Evolutionary conservation across 2,888 invertebrate species (phyloP).

Genomic region (Serrognathus titanus): DNA sequence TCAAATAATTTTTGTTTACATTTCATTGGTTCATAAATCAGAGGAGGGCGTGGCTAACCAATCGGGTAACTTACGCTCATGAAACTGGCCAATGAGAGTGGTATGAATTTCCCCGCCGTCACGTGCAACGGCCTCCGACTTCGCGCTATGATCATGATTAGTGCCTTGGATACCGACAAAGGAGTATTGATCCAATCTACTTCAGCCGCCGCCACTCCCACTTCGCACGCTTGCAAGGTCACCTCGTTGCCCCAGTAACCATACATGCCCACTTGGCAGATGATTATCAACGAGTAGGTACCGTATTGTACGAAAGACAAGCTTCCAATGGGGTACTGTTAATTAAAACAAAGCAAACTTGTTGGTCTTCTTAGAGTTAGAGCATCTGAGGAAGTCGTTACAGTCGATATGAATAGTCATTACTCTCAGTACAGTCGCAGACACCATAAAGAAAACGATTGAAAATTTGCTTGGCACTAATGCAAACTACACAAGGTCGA

Average conservation of each 20-base stretch:
- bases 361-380: too few relatives aligned
- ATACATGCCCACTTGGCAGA: slow-evolving; percentile 26
- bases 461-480: too few relatives aligned
- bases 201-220: slow-evolving; percentile 23
- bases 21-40: neutral
- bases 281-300: slow-evolving; percentile 25
- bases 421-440: too few relatives aligned
- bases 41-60: neutral
- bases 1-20: neutral
- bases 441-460: too few relatives aligned
- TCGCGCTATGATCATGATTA: slow-evolving; percentile 25
- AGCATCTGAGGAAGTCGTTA: too few relatives aligned
- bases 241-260: slow-evolving; percentile 32
- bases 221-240: slow-evolving; percentile 20
- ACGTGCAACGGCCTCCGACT: slow-evolving; percentile 25
- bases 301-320: slow-evolving; percentile 22
- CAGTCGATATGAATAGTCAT: too few relatives aligned
- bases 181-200: slow-evolving; percentile 21
- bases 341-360: slow-evolving; percentile 15
- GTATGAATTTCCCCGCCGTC: slow-evolving; percentile 29
- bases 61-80: slow-evolving; percentile 15
- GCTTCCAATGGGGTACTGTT: slow-evolving; percentile 20
- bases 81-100: slow-evolving; percentile 23
- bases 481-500: too few relatives aligned
- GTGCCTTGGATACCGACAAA: slow-evolving; percentile 16